A percentile compares a stretch with the other conserved stretches of the same genome.
Evolutionary conservation across 2,113 vertebrate species (phyloP).

Genomic region (Anguilla japonica): DNA sequence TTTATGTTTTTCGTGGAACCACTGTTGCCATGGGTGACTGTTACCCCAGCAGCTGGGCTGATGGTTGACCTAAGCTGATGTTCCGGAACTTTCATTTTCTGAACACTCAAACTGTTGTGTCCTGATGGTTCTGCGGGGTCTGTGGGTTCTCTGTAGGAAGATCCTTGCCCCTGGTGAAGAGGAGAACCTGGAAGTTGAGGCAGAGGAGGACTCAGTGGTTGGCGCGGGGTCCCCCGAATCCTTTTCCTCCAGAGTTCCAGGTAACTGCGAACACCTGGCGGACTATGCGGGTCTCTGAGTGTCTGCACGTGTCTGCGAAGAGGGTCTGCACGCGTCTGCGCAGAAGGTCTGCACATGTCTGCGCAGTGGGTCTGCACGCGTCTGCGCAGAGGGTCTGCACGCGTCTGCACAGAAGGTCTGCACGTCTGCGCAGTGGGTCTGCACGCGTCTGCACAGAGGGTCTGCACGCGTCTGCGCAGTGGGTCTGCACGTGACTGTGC

Average conservation of each 20-base stretch:
- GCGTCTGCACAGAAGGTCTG: no score
- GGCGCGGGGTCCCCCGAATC: conserved; percentile 82
- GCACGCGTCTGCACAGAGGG: neutral
- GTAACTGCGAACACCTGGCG: conserved; percentile 55
- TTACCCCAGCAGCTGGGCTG: no score
- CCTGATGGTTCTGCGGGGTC: neutral
- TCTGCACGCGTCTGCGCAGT: neutral
- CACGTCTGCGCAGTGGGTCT: neutral
- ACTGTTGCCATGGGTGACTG: neutral
- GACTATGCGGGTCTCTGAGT: no score
- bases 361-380: neutral
- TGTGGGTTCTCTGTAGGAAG: conserved; percentile 70
- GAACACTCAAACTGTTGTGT: neutral
- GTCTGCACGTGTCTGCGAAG: no score
- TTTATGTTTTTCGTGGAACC: neutral
- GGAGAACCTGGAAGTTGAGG: conserved; percentile 93
- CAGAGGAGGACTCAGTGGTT: conserved; percentile 86
- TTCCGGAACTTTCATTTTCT: neutral
- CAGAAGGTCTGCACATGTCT: no score
- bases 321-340: no score
- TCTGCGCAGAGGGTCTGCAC: neutral
- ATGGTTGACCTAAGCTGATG: neutral
- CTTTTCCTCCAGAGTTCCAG: conserved; percentile 83
- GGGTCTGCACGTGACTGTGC: no score
- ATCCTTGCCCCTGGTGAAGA: conserved; percentile 97